Conservation (phyloP, 2,888 invertebrate genomes). For the Cheilosia pagana region DNA sequence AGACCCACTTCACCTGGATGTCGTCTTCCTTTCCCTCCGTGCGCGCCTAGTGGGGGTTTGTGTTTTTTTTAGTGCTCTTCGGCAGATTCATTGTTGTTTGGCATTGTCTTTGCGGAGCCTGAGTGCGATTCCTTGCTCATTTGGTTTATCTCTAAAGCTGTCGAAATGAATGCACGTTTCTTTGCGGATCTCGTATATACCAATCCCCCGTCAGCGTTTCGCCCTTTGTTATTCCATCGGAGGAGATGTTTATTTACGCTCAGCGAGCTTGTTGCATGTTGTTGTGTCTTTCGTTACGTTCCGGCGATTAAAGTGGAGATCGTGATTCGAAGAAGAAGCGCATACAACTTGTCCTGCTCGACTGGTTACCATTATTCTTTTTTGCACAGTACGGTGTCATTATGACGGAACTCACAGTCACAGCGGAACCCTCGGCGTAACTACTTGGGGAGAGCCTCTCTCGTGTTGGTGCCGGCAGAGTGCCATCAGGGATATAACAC, state of each 20-base stretch:
- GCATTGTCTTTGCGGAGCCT: conserved; percentile 63
- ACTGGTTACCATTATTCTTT: conserved; percentile 73
- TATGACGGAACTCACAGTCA: conserved; percentile 54
- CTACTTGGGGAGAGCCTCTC: conserved; percentile 50
- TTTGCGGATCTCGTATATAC: conserved; percentile 17
- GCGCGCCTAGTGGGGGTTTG: neutral
- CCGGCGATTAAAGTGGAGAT: conserved; percentile 73
- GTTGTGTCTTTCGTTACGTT: conserved; percentile 65
- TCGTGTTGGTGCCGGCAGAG: conserved; percentile 6
- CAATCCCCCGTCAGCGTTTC: conserved; percentile 20
- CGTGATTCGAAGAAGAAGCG: conserved; percentile 59
- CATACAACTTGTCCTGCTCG: conserved; percentile 69
- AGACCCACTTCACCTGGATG: conserved; percentile 69
- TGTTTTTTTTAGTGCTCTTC: conserved; percentile 36
- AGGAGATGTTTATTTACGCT: conserved; percentile 63
- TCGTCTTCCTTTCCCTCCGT: conserved; percentile 27
- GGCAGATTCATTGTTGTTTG: conserved; percentile 60
- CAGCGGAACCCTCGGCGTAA: conserved; percentile 55
- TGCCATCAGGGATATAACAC: conserved; percentile 15
- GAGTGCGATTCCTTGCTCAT: conserved; percentile 73
- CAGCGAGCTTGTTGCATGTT: conserved; percentile 72
- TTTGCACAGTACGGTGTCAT: conserved; percentile 71
- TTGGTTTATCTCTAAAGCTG: conserved; percentile 71
- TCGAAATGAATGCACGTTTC: conserved; percentile 73
- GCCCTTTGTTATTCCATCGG: conserved; percentile 20